Conservation (phyloP, 2,888 invertebrate genomes). For the Nudaria mundana region DNA sequence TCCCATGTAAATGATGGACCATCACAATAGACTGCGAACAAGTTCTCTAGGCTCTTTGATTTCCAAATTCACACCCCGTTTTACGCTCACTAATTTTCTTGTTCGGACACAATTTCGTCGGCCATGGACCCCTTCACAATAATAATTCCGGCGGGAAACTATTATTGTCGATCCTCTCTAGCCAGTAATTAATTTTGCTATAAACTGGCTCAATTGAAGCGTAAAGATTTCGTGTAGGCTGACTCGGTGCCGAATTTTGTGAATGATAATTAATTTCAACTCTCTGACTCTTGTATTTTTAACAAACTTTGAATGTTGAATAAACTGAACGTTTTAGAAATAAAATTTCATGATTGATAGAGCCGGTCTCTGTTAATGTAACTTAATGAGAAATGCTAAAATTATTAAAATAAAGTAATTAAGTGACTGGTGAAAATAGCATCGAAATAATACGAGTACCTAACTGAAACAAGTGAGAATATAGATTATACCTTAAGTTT, state of each 20-base stretch:
- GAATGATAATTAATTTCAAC: constrained; percentile 70
- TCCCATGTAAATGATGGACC: constrained; percentile 74
- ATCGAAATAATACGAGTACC: too few species aligned
- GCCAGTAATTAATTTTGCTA: constrained; percentile 78
- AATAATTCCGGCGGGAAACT: constrained; percentile 78
- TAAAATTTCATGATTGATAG: constrained; percentile 16
- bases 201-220: constrained; percentile 79
- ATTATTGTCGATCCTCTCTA: constrained; percentile 78
- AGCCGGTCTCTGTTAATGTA: constrained; percentile 13
- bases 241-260: constrained; percentile 58
- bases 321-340: constrained; percentile 34
- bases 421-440: too few species aligned
- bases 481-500: too few species aligned
- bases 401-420: too few species aligned
- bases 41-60: constrained; percentile 73
- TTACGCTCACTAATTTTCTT: constrained; percentile 81
- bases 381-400: constrained; percentile 10
- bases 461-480: too few species aligned
- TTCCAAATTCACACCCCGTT: constrained; percentile 78
- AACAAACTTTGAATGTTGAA: constrained; percentile 40
- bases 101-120: constrained; percentile 78
- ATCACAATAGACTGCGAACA: constrained; percentile 67
- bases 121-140: constrained; percentile 64
- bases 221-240: constrained; percentile 75
- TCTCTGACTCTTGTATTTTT: constrained; percentile 56